Evolutionary conservation across 1,140 invertebrate species (phyloP), one percentile per base, ranked within the genome.

Genomic region (Caerostris darwini): DNA sequence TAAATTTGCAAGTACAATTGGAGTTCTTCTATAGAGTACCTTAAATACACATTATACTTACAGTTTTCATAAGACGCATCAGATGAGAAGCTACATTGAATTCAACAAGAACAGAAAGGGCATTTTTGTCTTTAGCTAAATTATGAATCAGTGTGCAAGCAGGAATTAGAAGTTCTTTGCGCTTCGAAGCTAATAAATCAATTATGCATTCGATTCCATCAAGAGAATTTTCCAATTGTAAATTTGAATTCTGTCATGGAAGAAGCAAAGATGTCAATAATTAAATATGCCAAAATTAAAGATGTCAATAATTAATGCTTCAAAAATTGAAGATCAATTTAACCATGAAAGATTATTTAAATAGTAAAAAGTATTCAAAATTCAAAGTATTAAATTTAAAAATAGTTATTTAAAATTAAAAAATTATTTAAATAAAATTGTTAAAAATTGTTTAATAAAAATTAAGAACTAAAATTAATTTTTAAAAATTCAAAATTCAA

Each of bases 121-220:
- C 92, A 82, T 86, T 89, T 61, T 81, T 88, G 17, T 94, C 83
- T 64, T 94, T 77, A 14, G 92, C 92, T 64, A 94, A 56, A 56
- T 94, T 88, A 34, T 94, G 92, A 59, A 94, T 94, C 14, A 94
- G 56, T 6, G 92, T 88, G 56, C 92, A 94, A 19, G 92, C 86
- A 19, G 92, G 85, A 81, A 57, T 94, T 8, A 94, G 53, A 2
- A 94, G 86, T 19, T 94, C 81, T 50, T 89, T 94, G 17, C 50
- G 56, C 50, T 88, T 94, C 5, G 92, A 94, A 53, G 34, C 87
- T 56, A 94, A 53, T 10, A 94, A 71, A 54, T 94, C 92, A 34
- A 94, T 94, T n/a, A 94, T 94, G 54, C 92, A 94, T 89, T 94
- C 92, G 12, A 94, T 94, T 56, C 92, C 92, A 61, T 94, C 92